Evolutionary conservation across 2,888 invertebrate species (phyloP), one percentile per base, ranked within the genome.

Genomic region (Caenorhabditis macrosperma): DNA sequence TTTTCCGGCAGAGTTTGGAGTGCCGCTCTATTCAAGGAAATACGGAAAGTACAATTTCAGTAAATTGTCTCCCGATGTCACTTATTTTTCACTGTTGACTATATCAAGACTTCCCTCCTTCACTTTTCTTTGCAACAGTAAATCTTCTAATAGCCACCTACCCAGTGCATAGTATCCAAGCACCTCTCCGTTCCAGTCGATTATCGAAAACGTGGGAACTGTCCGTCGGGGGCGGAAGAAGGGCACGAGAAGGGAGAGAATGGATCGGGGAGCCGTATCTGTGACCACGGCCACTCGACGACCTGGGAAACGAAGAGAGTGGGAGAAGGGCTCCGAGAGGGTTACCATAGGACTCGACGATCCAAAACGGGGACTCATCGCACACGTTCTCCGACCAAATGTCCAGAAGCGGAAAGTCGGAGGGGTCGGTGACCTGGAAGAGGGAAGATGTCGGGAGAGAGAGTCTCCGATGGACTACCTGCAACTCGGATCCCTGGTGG

Each of bases 321-420:
- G n/a, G n/a, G n/a, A n/a, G n/a, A n/a, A n/a, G 12, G 33, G 44
- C 4, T 64, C 15, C 10, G 33, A 12, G 12, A 24, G 7, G 12
- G 7, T 46, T 67, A 74, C 84, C 84, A 46, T 84, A 84, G 9
- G 81, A 80, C 57, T 84, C 84, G 12, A 84, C 61, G 7, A 84
- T 78, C 84, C 84, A 84, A 6, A 84, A 76, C 5, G 84, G 84
- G 1, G 84, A 46, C 28, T 82, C 78, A 44, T 81, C 69, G 50
- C 88, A 88, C 38, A 84, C 82, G 12, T 77, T 68, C 59, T 88
- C 86, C 12, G 85, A 81, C 87, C 88, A 88, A 41, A 88, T 83
- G 75, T 88, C 88, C 30, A 88, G 68, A 9, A 88, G 81, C 0
- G 88, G 88, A 61, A 89, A 88, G 54, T 87, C 86, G 22, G 82